Evolutionary conservation across 2,113 vertebrate genomes (phyloP).

Genomic region (Sebastes schlegelii): DNA sequence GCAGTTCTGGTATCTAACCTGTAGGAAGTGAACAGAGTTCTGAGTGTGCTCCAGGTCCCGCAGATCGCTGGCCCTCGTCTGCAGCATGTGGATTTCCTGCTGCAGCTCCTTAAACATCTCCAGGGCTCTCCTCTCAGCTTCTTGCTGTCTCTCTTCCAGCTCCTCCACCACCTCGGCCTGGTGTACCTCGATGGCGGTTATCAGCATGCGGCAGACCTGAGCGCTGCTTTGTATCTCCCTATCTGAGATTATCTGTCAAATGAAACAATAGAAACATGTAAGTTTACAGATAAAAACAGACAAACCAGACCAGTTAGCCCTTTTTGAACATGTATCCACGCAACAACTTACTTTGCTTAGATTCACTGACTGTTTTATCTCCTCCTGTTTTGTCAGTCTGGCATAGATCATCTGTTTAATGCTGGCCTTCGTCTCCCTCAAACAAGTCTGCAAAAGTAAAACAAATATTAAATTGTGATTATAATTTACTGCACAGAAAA

Average conservation of each 20-base stretch:
- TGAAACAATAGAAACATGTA: fast-evolving
- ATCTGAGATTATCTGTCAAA: conserved; percentile 41
- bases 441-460: neutral
- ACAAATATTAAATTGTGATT: no score
- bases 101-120: conserved; percentile 58
- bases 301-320: no score
- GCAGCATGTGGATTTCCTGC: conserved; percentile 58
- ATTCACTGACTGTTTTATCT: conserved; percentile 51
- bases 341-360: conserved; percentile 57
- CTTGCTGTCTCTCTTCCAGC: conserved; percentile 52
- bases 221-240: conserved; percentile 41
- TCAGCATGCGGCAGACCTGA: conserved; percentile 41
- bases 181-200: conserved; percentile 32
- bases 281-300: neutral
- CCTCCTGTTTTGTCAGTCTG: conserved; percentile 48
- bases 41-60: conserved; percentile 51
- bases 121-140: conserved; percentile 26
- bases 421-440: conserved; percentile 39
- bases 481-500: no score
- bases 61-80: conserved; percentile 54
- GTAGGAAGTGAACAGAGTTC: conserved; percentile 64
- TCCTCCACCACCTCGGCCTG: conserved; percentile 40
- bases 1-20: conserved; percentile 44
- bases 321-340: no score
- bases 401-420: conserved; percentile 60